Percentiles rank a stretch among this genome's conserved stretches.
Evolutionary conservation across 2,113 vertebrate species (phyloP).

Genomic region (Patagioenas fasciata): DNA sequence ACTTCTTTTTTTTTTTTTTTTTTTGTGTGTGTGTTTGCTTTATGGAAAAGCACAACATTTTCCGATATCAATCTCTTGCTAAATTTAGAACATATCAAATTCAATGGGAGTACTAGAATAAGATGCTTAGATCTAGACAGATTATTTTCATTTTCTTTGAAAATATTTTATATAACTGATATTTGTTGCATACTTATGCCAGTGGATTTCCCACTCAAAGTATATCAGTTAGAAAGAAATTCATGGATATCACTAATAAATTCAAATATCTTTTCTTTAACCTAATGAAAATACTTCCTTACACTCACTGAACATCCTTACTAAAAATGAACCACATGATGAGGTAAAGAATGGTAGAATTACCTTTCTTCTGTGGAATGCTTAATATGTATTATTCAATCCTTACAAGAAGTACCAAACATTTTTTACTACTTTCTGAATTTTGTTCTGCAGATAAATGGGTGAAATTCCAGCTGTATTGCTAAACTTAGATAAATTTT

Average conservation of each 20-base stretch:
- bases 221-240: neutral
- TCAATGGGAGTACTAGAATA: fast-evolving
- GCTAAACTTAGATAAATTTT: neutral
- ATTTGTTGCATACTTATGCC: neutral
- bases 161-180: neutral
- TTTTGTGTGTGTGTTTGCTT: neutral
- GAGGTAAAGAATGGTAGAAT: neutral
- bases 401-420: neutral
- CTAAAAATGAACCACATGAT: neutral
- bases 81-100: neutral
- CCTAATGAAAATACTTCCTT: neutral
- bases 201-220: neutral
- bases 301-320: neutral
- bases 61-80: neutral
- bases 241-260: neutral
- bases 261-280: neutral
- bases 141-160: neutral
- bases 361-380: neutral
- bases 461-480: neutral
- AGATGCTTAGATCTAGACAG: neutral
- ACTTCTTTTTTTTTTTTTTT: neutral
- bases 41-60: neutral
- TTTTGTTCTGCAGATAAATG: neutral
- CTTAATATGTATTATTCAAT: neutral
- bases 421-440: neutral